A percentile compares a stretch with the other conserved stretches of the same genome.
phyloP scores from a whole-genome alignment of 2,113 vertebrate genomes.

The Atrichornis clamosus region DNA sequence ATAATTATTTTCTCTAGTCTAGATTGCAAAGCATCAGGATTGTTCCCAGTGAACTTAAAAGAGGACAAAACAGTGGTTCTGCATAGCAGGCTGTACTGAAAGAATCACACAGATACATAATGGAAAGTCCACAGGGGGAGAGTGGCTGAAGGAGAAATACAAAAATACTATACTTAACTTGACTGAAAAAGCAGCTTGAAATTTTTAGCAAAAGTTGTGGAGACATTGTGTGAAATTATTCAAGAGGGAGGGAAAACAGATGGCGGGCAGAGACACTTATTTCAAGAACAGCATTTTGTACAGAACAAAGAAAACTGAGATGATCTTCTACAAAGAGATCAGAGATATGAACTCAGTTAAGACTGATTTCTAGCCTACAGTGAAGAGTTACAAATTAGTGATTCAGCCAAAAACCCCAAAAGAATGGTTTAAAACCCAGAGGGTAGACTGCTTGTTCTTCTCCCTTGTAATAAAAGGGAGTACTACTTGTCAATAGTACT shows the following conservation, averaged over 20 bases:
- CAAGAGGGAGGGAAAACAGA: not conserved
- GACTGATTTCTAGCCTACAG: not conserved
- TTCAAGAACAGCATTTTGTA: constrained; percentile 12
- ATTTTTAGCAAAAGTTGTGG: not conserved
- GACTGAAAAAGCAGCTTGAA: not conserved
- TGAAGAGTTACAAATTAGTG: not conserved
- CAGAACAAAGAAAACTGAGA: not conserved
- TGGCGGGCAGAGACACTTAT: not conserved
- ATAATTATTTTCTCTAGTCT: not conserved
- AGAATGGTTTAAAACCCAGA: not conserved
- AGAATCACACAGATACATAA: not conserved
- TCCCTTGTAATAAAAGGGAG: not conserved
- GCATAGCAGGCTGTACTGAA: not conserved
- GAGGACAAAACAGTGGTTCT: not conserved
- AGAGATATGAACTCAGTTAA: not conserved
- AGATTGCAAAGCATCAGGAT: not conserved
- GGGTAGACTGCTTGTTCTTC: not conserved
- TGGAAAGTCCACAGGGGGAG: not conserved
- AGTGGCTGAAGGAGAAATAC: not conserved
- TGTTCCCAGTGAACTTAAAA: not conserved
- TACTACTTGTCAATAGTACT: not conserved
- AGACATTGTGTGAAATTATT: not conserved
- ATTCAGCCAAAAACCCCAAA: not conserved
- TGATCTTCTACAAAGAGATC: not conserved
- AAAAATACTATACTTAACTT: not conserved